Conservation (phyloP, 2,113 vertebrate species). For the Callospermophilus lateralis region DNA sequence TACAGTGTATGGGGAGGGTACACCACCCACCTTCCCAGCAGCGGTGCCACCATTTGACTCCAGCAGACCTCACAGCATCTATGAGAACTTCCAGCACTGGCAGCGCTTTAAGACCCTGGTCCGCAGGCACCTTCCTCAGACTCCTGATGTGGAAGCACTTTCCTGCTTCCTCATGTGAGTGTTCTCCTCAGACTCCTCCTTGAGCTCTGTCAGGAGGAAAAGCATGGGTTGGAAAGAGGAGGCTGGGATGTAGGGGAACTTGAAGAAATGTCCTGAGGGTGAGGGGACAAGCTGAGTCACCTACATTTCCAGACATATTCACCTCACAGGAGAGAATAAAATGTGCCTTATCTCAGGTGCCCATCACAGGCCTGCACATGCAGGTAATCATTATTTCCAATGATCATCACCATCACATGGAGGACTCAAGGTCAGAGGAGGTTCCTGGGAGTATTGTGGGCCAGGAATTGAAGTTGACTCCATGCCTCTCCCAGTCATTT, state of each 20-base stretch:
- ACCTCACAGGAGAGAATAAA: no score
- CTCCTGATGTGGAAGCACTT: slow-evolving; percentile 78
- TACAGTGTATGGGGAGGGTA: not conserved
- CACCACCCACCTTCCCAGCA: no score
- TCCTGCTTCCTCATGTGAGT: slow-evolving; percentile 87
- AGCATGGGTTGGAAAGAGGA: accelerated
- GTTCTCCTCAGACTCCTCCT: accelerated
- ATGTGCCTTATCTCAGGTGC: no score
- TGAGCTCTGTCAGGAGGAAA: no score
- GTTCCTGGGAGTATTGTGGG: not conserved
- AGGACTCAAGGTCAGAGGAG: not conserved
- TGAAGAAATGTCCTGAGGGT: not conserved
- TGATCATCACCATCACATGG: not conserved
- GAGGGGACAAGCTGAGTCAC: no score
- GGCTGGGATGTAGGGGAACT: accelerated
- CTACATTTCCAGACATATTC: no score
- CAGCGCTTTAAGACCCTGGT: slow-evolving; percentile 78
- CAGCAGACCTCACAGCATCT: slow-evolving; percentile 11
- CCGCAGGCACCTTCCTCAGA: slow-evolving; percentile 30
- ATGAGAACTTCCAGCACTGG: slow-evolving; percentile 82
- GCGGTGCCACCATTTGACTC: not conserved
- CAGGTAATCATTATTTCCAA: not conserved
- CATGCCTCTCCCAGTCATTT: no score
- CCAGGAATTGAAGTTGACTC: no score
- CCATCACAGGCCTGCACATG: no score